Base-by-base conservation (phyloP, 2,888 invertebrate species). In the Mamestra brassicae region DNA sequence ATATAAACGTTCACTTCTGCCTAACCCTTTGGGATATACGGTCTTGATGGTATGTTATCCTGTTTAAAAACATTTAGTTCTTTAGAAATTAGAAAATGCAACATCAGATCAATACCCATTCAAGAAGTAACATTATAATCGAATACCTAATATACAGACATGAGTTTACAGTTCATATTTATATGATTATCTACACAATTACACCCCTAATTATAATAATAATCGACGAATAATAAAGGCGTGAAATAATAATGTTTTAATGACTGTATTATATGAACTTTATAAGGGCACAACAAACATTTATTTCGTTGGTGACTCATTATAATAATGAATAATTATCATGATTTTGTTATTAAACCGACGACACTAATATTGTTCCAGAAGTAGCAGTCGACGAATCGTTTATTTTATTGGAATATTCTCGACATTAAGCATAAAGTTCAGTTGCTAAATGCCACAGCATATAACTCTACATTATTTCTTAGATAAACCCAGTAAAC, bases 381-480 rank as follows among this genome's bases (percentile, higher is more conserved):
- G 2, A 34, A 74, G 60, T 57, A 15, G 11, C 15, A 26, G 3
- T 45, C 17, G 17, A 58, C 8, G 11, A 75, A n/a, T 55, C 42
- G 11, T 61, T 71, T 71, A 42, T 77, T 58, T 42, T 17, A 47
- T 50, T 64, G 57, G 17, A 50, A 50, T 60, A 34, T 66, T 73
- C 76, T 10, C 10, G 71, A 34, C 65, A 84, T 80, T 81, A 45
- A 38, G 26, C 54, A 61, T 83, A 76, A 85, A 82, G 86, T 79
- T 81, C 86, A 86, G 57, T 60, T 58, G 11, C 65, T 58, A 74
- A 86, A 87, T 88, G 85, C 61, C 84, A 81, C 26, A 50, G 7
- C 52, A 73, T 54, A 74, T 60, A 61, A n/a, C 34, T 42, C 34
- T 42, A 64, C 6, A 36, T 34, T 45, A 68, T 70, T 64, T 71